These are phyloP conservation scores for Rhinogobio ventralis DNA, from an alignment of 2,797 vertebrate genomes.

Conservation along the genomic window DNA sequence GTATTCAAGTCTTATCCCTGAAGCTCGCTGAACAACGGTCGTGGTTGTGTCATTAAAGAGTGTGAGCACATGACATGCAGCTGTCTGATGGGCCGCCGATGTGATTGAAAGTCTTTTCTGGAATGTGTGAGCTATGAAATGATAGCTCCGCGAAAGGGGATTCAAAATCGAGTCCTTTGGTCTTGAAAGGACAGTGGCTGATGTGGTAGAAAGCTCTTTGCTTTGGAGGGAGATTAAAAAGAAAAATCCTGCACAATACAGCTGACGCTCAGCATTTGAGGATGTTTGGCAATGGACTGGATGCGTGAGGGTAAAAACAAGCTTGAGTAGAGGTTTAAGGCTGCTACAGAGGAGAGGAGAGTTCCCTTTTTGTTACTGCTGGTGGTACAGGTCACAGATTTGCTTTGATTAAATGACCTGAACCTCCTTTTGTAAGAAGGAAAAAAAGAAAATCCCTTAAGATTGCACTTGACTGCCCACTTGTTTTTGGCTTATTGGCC, in stretches of 20 bases:
- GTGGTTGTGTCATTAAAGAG: conserved; percentile 51
- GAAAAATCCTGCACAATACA: not conserved
- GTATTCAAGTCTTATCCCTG: conserved; percentile 59
- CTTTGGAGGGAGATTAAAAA: not conserved
- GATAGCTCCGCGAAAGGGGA: conserved; percentile 15
- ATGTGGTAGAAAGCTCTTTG: conserved; percentile 1
- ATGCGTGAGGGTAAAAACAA: not conserved
- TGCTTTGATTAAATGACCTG: conserved; percentile 58
- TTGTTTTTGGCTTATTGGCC: conserved; percentile 59
- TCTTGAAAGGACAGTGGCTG: conserved; percentile 49
- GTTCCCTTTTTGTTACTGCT: conserved; percentile 60
- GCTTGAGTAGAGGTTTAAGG: conserved; percentile 16
- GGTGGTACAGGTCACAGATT: conserved; percentile 55
- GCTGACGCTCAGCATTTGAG: not conserved
- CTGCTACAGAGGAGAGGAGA: conserved; percentile 54
- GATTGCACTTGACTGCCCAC: conserved; percentile 73
- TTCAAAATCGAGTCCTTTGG: conserved; percentile 52
- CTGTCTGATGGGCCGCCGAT: not conserved
- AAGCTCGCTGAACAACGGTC: conserved; percentile 62
- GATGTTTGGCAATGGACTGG: conserved; percentile 14
- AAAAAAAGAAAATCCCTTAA: conserved; percentile 67
- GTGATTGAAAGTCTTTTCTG: conserved; percentile 34
- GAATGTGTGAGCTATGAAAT: conserved; percentile 59
- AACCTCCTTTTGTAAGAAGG: conserved; percentile 30
- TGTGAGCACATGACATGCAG: not conserved